Base-by-base conservation (phyloP, 2,888 invertebrate genomes). In the Elegia similella region DNA sequence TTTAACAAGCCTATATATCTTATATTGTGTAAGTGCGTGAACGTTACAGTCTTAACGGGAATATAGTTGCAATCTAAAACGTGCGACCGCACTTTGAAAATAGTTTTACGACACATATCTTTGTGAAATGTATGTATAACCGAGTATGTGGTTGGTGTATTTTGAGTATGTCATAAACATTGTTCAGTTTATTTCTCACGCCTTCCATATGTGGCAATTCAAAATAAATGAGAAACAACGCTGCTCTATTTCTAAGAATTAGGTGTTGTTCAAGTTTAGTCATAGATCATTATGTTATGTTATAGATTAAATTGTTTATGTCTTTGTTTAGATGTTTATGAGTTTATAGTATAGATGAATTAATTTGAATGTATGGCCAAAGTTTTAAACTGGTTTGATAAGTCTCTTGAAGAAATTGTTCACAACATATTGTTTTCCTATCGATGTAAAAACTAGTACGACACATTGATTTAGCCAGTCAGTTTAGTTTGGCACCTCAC, bases 271-370 rank as follows among this genome's bases (percentile, higher is more conserved):
- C 73, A 69, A 60, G 67, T 69, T 73, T 75, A 76, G 72, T 70
- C 64, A 71, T 76, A 79, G 69, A 77, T 72, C 70, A 73, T 72
- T 74, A 76, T 80, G 77, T 82, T 82, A 84, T 67, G 83, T 86
- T 86, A 78, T 80, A 82, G 73, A 75, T 84, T 70, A 82, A 83
- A 87, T 86, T 85, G 85, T 89, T 88, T 87, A 86, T 82, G 75
- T 75, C 69, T 73, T 84, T 84, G 84, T 88, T 88, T 82, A 84
- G 83, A 79, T 80, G 65, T 83, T 78, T 81, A 79, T 75, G 74
- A 82, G 82, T 84, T 82, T 84, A 81, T 81, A 73, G 68, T 68
- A 75, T 78, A 61, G 55, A 57, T 46, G 72, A 72, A 75, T 70
- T 75, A 72, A 70, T 72, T 50, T 73, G 62, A 73, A 67, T 72